Conservation (phyloP, 1,140 invertebrate species). For the Himalopsyche phryganea region DNA sequence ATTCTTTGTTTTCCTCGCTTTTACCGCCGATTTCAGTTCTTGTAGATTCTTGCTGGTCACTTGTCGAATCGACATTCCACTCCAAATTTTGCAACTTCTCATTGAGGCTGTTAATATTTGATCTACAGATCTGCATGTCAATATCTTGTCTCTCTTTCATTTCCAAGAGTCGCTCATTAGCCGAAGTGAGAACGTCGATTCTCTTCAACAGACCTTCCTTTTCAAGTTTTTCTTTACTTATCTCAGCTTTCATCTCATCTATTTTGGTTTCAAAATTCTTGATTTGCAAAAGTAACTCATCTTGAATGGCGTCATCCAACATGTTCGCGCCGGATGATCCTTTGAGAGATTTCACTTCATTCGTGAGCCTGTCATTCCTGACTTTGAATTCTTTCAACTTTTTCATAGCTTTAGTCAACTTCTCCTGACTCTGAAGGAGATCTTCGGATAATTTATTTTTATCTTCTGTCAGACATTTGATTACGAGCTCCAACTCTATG, state of each 20-base stretch:
- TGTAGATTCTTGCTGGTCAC: conserved; percentile 11
- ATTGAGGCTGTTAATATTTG: conserved; percentile 62
- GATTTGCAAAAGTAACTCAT: conserved; percentile 69
- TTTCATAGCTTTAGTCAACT: conserved; percentile 67
- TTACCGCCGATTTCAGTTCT: conserved; percentile 25
- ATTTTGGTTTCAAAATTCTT: conserved; percentile 61
- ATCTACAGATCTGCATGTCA: conserved; percentile 66
- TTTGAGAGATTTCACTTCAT: conserved; percentile 54
- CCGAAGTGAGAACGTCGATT: conserved; percentile 69
- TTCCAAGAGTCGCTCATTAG: conserved; percentile 74
- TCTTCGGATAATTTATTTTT: conserved; percentile 53
- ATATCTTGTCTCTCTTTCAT: conserved; percentile 76
- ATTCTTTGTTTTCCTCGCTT: neutral
- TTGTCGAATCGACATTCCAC: conserved; percentile 48
- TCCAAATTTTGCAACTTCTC: conserved; percentile 61
- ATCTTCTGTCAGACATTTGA: conserved; percentile 28
- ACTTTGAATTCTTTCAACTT: conserved; percentile 72
- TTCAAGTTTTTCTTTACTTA: conserved; percentile 59
- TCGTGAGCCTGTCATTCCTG: conserved; percentile 59
- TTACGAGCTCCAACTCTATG: conserved; percentile 14
- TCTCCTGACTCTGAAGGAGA: conserved; percentile 58
- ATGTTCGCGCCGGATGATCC: conserved; percentile 57
- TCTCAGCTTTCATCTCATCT: conserved; percentile 54
- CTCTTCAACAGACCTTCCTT: conserved; percentile 65
- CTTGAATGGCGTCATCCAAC: conserved; percentile 70